Conservation (phyloP, 2,797 vertebrate species). For the Melopsittacus undulatus region DNA sequence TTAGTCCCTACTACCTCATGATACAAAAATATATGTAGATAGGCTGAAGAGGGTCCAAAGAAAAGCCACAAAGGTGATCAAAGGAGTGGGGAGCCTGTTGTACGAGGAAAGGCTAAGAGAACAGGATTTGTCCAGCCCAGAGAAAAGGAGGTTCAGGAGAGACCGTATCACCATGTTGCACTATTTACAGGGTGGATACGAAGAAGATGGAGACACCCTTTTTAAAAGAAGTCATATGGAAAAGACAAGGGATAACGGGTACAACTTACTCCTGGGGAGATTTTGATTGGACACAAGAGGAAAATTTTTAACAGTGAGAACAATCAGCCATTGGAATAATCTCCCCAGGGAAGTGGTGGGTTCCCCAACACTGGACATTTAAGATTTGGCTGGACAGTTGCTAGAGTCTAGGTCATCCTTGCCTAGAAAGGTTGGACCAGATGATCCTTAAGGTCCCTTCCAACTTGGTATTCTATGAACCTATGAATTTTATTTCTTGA, state of each 20-base stretch:
- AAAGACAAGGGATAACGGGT: not conserved
- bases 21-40: not conserved
- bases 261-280: not conserved
- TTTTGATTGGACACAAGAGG: not conserved
- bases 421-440: not conserved
- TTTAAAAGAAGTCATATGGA: not conserved
- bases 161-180: not conserved
- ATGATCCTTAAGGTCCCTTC: not conserved
- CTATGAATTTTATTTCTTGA: not conserved
- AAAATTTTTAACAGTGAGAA: not conserved
- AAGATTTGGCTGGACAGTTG: not conserved
- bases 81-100: not conserved
- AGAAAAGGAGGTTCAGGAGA: not conserved
- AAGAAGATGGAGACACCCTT: not conserved
- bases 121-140: not conserved
- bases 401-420: not conserved
- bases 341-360: not conserved
- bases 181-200: not conserved
- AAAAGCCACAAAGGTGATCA: not conserved
- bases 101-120: not conserved
- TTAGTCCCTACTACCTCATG: not conserved
- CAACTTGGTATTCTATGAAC: not conserved
- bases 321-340: not conserved
- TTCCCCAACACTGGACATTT: not conserved
- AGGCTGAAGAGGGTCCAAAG: not conserved